A percentile compares a stretch with the other conserved stretches of the same genome.
These are phyloP conservation scores for Phytoseiulus persimilis DNA, from an alignment of 2,888 invertebrate genomes.

Conservation along the genomic window DNA sequence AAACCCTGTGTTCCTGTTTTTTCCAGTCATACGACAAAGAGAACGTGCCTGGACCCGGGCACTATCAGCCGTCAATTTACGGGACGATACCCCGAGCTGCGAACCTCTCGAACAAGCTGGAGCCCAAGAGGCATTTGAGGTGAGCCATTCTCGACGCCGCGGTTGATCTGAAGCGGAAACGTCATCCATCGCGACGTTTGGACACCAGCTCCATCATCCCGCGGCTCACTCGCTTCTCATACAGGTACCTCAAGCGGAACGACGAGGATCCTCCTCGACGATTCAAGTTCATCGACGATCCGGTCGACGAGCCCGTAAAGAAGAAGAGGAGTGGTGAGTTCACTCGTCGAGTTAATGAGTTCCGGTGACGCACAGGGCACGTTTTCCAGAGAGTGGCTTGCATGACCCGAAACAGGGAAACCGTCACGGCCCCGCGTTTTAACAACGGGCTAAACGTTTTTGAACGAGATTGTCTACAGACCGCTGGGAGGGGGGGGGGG, in stretches of 20 bases:
- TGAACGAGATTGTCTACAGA: too few relatives aligned
- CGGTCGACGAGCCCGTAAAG: slow-evolving; percentile 24
- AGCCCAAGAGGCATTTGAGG: not conserved
- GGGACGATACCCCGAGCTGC: slow-evolving; percentile 21
- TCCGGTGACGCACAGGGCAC: too few relatives aligned
- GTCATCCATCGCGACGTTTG: too few relatives aligned
- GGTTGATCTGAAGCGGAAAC: too few relatives aligned
- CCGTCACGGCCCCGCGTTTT: too few relatives aligned
- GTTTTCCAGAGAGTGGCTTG: too few relatives aligned
- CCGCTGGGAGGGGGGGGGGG: too few relatives aligned
- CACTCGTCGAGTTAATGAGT: not conserved
- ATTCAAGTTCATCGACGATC: slow-evolving; percentile 33
- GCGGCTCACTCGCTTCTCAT: not conserved
- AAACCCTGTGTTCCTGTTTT: not conserved
- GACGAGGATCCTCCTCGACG: slow-evolving; percentile 17
- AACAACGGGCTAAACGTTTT: too few relatives aligned
- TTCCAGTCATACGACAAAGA: slow-evolving; percentile 21
- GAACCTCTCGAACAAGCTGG: slow-evolving; percentile 33
- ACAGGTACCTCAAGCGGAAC: slow-evolving; percentile 22
- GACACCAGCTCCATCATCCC: not conserved
- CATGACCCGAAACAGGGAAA: too few relatives aligned
- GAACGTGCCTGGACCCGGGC: slow-evolving; percentile 16
- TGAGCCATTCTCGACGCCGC: not conserved
- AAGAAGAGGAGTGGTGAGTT: slow-evolving; percentile 24
- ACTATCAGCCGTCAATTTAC: slow-evolving; percentile 23